Conservation (phyloP, 2,888 invertebrate genomes). For the Polymixis flavicincta region DNA sequence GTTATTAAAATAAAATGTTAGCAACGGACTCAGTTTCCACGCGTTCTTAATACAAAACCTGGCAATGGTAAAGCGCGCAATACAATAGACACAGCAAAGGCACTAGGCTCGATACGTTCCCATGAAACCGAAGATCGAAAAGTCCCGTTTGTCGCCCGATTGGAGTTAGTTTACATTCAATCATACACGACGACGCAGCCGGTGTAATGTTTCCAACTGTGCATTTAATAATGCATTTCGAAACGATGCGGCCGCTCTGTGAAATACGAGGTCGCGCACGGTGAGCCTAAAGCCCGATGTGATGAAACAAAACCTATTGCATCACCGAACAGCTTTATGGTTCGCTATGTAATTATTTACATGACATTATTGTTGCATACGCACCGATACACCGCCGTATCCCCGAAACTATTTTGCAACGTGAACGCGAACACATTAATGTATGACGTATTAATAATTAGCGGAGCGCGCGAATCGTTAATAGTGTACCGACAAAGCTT, state of each 20-base stretch:
- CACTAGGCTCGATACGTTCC: conserved; percentile 67
- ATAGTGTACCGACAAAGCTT: conserved; percentile 81
- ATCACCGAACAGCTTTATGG: conserved; percentile 86
- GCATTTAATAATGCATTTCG: conserved; percentile 90
- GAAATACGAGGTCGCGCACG: conserved; percentile 87
- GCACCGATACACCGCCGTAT: conserved; percentile 66
- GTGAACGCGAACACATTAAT: conserved; percentile 68
- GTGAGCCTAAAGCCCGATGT: conserved; percentile 86
- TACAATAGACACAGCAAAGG: conserved; percentile 31
- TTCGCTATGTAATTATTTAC: conserved; percentile 87
- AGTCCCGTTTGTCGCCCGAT: conserved; percentile 68
- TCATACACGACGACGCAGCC: conserved; percentile 73
- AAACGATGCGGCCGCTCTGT: conserved; percentile 88
- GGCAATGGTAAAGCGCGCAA: neutral
- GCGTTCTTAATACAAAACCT: conserved; percentile 3
- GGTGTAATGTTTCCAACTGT: conserved; percentile 84
- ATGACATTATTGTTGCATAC: conserved; percentile 85
- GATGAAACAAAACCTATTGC: conserved; percentile 89
- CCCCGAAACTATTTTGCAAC: conserved; percentile 74
- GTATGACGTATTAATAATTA: conserved; percentile 78
- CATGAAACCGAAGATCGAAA: conserved; percentile 69
- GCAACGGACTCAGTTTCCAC: conserved; percentile 24
- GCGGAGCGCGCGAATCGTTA: conserved; percentile 78
- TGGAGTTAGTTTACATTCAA: conserved; percentile 81
- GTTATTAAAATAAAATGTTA: conserved; percentile 50